These are phyloP conservation scores for Acrocephalus arundinaceus DNA, from an alignment of 2,113 vertebrate species.

Conservation along the genomic window DNA sequence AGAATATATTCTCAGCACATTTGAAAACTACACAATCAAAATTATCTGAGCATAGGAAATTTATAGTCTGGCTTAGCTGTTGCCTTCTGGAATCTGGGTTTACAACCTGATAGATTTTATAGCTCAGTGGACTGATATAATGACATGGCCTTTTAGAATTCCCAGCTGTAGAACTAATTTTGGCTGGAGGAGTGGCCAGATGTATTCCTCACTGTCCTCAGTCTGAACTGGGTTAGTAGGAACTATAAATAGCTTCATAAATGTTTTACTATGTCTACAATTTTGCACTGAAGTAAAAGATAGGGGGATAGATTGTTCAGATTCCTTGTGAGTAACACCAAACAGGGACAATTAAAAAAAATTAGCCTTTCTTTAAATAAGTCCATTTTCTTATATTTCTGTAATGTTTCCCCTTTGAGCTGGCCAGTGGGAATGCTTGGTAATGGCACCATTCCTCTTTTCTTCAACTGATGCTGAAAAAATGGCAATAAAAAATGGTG, in stretches of 20 bases:
- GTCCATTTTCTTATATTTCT: not conserved
- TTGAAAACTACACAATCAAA: constrained; percentile 20
- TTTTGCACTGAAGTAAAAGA: not conserved
- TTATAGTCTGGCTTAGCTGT: not conserved
- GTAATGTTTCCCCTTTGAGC: not conserved
- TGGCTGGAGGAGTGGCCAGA: constrained; percentile 4
- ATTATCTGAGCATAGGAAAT: not conserved
- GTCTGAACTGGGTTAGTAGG: not conserved
- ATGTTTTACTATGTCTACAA: not conserved
- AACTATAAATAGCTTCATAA: constrained; percentile 28
- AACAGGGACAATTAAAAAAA: not conserved
- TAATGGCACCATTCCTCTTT: not conserved
- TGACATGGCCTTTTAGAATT: not conserved
- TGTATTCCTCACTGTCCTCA: constrained; percentile 7
- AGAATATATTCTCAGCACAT: not conserved
- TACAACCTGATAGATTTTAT: not conserved
- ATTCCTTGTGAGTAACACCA: not conserved
- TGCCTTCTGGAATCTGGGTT: not conserved
- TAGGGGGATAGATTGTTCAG: not conserved
- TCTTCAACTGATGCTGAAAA: not conserved
- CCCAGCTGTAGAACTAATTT: constrained; percentile 18
- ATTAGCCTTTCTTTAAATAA: not conserved
- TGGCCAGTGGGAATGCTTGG: not conserved
- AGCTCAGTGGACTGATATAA: not conserved
- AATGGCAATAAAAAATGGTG: not conserved